phyloP scores from a whole-genome alignment of 2,797 vertebrate species.

The Labroides dimidiatus region DNA sequence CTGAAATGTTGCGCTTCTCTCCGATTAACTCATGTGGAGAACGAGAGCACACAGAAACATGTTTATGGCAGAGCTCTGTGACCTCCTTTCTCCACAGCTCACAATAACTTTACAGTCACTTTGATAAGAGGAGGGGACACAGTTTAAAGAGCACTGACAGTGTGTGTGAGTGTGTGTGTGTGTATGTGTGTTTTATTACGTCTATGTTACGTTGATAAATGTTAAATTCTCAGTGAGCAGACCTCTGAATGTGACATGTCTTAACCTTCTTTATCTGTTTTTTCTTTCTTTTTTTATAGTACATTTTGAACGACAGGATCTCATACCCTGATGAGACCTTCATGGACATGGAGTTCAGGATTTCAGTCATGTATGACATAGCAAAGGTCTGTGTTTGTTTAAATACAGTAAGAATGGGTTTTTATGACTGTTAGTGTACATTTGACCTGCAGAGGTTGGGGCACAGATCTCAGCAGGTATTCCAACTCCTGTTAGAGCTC shows the following conservation, averaged over 20 bases:
- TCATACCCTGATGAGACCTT: conserved; percentile 95
- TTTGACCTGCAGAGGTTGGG: too few species aligned
- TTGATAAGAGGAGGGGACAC: conserved; percentile 29
- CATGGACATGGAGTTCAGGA: conserved; percentile 98
- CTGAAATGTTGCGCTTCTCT: not conserved
- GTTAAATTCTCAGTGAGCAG: not conserved
- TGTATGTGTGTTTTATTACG: too few species aligned
- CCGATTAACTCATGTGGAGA: conserved; percentile 1
- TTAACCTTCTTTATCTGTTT: not conserved
- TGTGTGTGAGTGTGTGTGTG: too few species aligned
- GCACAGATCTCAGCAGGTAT: too few species aligned
- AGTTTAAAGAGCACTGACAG: conserved; percentile 27
- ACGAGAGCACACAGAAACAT: not conserved
- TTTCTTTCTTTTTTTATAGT: conserved; percentile 72
- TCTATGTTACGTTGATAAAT: too few species aligned
- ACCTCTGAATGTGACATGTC: conserved; percentile 12
- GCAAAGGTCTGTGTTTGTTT: conserved; percentile 86
- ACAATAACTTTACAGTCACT: conserved; percentile 23
- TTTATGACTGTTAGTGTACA: too few species aligned
- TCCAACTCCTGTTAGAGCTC: too few species aligned
- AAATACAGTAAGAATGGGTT: too few species aligned
- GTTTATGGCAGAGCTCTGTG: conserved; percentile 31
- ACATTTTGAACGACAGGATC: conserved; percentile 93
- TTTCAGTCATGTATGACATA: conserved; percentile 96
- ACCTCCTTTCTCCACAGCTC: conserved; percentile 14